A percentile compares a stretch with the other conserved stretches of the same genome.
Conservation (phyloP, 2,888 invertebrate genomes). For the Drosophila kambysellisi region DNA sequence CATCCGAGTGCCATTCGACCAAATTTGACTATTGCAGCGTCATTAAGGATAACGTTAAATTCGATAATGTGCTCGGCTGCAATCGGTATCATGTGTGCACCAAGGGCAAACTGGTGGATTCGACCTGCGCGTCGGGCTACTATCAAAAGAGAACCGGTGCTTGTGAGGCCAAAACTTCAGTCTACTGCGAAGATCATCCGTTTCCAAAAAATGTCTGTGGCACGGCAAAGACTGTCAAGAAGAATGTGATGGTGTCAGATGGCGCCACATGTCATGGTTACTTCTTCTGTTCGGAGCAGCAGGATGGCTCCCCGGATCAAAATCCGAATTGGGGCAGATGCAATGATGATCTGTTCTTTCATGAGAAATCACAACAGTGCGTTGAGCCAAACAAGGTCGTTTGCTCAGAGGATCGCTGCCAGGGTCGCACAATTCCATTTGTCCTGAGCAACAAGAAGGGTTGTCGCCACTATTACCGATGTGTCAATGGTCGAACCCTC, state of each 20-base stretch:
- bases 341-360: slow-evolving; percentile 69
- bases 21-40: slow-evolving; percentile 71
- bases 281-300: slow-evolving; percentile 64
- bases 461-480: slow-evolving; percentile 77
- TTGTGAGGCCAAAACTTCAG: slow-evolving; percentile 50
- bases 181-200: slow-evolving; percentile 58
- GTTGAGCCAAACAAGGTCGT: slow-evolving; percentile 49
- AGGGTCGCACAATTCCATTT: slow-evolving; percentile 72
- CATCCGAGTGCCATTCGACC: slow-evolving; percentile 52
- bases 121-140: slow-evolving; percentile 52
- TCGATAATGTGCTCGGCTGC: slow-evolving; percentile 58
- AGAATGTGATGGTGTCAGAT: slow-evolving; percentile 54
- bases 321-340: slow-evolving; percentile 72
- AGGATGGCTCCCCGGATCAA: slow-evolving; percentile 50
- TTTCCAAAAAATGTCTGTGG: slow-evolving; percentile 62
- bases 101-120: slow-evolving; percentile 47
- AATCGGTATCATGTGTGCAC: slow-evolving; percentile 57
- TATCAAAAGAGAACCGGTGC: slow-evolving; percentile 50
- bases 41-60: slow-evolving; percentile 65
- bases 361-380: slow-evolving; percentile 52
- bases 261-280: slow-evolving; percentile 73
- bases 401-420: slow-evolving; percentile 77
- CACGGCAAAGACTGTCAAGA: slow-evolving; percentile 40
- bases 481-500: slow-evolving; percentile 55
- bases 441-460: slow-evolving; percentile 66